These are phyloP conservation scores for Quadroppia sp. DNA, from an alignment of 2,888 invertebrate species.

Conservation along the genomic window DNA sequence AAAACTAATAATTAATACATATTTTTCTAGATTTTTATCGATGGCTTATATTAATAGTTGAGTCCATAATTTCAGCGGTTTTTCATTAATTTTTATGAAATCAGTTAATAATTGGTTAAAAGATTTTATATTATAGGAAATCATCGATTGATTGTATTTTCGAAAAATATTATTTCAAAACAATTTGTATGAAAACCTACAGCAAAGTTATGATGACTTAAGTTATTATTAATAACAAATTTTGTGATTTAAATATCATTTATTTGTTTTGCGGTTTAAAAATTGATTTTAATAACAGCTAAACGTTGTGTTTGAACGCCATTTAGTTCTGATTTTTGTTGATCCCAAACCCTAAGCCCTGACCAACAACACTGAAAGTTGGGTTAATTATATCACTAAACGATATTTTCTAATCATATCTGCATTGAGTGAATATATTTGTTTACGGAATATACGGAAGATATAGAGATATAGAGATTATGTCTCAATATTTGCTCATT, in stretches of 20 bases:
- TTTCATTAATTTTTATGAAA: no score
- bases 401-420: slow-evolving; percentile 14
- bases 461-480: slow-evolving; percentile 24
- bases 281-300: not conserved
- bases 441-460: no score
- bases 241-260: not conserved
- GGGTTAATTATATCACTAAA: not conserved
- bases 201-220: not conserved
- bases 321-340: not conserved
- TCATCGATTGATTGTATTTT: no score
- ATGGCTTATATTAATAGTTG: not conserved
- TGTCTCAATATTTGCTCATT: slow-evolving; percentile 23
- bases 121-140: no score
- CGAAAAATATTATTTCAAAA: no score
- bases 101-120: no score
- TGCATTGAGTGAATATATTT: slow-evolving; percentile 18
- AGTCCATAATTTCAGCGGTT: no score
- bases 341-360: not conserved
- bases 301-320: not conserved
- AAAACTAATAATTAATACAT: slow-evolving; percentile 21
- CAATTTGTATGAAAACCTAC: not conserved
- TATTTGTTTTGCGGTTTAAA: no score
- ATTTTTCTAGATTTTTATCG: not conserved
- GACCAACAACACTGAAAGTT: not conserved
- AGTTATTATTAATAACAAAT: not conserved